Evolutionary conservation across 2,113 vertebrate species (phyloP).

Genomic region (Tachycineta bicolor): DNA sequence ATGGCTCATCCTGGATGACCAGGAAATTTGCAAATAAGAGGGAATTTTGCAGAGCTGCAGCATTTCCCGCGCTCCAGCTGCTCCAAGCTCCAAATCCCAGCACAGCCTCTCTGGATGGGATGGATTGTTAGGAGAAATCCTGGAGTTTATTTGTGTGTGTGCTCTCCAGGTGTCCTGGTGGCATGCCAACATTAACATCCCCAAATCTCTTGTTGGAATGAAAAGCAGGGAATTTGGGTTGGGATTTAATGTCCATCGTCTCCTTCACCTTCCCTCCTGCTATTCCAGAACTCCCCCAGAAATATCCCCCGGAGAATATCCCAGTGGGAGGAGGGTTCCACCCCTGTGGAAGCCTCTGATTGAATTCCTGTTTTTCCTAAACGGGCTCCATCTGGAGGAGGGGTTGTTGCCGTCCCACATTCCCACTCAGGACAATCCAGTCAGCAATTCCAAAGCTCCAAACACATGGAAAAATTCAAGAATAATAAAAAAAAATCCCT

Average conservation of each 20-base stretch:
- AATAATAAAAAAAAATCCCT: neutral
- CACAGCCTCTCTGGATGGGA: accelerated
- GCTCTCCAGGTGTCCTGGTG: constrained; percentile 21
- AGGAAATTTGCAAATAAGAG: neutral
- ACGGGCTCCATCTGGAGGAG: neutral
- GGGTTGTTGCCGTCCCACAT: neutral
- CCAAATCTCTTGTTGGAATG: neutral
- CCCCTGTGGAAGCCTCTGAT: neutral
- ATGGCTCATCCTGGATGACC: neutral
- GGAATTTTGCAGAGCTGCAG: neutral
- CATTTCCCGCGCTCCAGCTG: accelerated
- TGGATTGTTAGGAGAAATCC: neutral
- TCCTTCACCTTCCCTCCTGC: neutral
- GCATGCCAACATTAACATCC: neutral
- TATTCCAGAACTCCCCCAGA: neutral
- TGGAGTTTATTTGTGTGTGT: neutral
- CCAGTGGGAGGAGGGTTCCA: neutral
- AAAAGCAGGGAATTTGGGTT: neutral
- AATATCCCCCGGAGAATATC: neutral
- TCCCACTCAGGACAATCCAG: neutral
- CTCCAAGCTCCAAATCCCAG: neutral
- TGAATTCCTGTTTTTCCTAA: neutral
- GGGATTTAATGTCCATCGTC: neutral
- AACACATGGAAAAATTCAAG: neutral
- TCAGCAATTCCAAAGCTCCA: neutral